Conservation (phyloP, 1,140 invertebrate species). For the Pygmarrhopalites habei region DNA sequence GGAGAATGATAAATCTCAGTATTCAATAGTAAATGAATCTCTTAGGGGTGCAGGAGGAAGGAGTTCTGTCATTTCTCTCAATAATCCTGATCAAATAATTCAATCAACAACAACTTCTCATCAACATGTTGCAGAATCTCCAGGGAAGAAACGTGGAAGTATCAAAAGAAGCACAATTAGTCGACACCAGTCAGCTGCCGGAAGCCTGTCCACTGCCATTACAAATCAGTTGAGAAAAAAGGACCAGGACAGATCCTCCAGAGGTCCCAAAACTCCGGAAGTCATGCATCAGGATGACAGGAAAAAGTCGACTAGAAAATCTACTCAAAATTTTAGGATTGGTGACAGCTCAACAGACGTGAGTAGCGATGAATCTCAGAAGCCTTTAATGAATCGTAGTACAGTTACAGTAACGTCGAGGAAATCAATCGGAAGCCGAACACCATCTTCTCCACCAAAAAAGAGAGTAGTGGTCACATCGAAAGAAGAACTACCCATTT, state of each 20-base stretch:
- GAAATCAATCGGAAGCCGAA: too few relatives aligned
- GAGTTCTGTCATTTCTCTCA: background rate
- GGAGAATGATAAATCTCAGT: constrained; percentile 16
- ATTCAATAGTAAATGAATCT: constrained; percentile 20
- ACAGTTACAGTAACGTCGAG: background rate
- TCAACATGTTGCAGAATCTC: constrained; percentile 9
- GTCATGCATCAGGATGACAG: background rate
- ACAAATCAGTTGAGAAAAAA: background rate
- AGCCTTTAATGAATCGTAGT: constrained; percentile 22
- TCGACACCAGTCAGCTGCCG: background rate
- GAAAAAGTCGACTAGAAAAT: constrained; percentile 1
- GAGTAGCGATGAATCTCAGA: constrained; percentile 38
- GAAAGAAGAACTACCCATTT: constrained; percentile 18
- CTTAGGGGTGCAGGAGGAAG: background rate
- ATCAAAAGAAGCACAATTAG: background rate
- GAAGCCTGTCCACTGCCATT: background rate
- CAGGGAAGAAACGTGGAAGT: constrained; percentile 9
- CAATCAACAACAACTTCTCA: too few relatives aligned
- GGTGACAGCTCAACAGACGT: constrained; percentile 26
- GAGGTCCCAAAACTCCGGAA: background rate
- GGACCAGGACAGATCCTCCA: background rate
- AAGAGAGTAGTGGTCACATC: constrained; percentile 19
- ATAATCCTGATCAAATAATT: background rate
- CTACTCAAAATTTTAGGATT: background rate
- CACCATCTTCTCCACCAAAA: constrained; percentile 18